These are phyloP conservation scores for Chrysolina americana DNA, from an alignment of 2,888 invertebrate species.

Conservation along the genomic window DNA sequence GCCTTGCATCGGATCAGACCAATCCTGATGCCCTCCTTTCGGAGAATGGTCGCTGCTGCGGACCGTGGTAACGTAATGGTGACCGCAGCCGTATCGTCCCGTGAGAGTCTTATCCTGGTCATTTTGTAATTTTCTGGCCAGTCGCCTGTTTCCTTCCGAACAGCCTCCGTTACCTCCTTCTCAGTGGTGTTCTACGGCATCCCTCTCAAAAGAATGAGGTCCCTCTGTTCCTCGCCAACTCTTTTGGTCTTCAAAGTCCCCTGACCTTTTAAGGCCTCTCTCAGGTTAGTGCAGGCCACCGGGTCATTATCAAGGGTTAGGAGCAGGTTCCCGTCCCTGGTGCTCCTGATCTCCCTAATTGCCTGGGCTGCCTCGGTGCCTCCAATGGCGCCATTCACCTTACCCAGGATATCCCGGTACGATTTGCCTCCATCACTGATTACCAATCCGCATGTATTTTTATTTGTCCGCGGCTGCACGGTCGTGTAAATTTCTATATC, in stretches of 20 bases:
- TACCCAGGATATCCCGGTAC: not conserved
- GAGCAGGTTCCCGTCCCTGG: not conserved
- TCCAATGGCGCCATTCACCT: not conserved
- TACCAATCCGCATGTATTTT: not conserved
- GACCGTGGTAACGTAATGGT: not conserved
- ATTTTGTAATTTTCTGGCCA: not conserved
- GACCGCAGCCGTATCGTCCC: not conserved
- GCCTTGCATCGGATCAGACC: not conserved
- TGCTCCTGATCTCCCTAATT: not conserved
- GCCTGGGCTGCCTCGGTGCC: not conserved
- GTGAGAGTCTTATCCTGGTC: not conserved
- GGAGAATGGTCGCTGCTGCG: not conserved
- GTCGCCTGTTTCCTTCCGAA: not conserved
- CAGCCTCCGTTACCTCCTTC: not conserved
- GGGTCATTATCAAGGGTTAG: not conserved
- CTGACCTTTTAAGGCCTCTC: not conserved
- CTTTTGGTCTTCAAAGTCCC: not conserved
- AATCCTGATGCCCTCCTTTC: not conserved
- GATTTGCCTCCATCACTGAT: not conserved
- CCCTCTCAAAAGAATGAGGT: not conserved
- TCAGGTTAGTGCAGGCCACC: not conserved
- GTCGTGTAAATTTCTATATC: not conserved
- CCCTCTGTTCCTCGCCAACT: not conserved
- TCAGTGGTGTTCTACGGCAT: not conserved
- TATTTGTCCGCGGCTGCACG: not conserved